Evolutionary conservation across 2,113 vertebrate genomes (phyloP).

Genomic region (Lynx canadensis): DNA sequence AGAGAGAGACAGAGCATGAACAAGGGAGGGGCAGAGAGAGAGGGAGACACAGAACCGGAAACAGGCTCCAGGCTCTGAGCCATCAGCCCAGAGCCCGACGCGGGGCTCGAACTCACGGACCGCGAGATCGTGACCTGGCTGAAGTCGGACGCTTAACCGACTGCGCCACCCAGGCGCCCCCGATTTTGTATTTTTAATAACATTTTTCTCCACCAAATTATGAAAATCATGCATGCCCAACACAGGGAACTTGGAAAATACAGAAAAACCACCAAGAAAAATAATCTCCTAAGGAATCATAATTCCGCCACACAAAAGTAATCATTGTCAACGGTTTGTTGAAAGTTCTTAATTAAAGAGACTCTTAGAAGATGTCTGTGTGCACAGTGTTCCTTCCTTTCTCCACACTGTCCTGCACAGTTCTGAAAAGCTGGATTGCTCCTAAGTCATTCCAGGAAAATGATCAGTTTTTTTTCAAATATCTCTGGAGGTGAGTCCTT

Average conservation of each 20-base stretch:
- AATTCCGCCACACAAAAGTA: not conserved
- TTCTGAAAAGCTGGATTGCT: constrained; percentile 19
- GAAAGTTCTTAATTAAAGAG: not conserved
- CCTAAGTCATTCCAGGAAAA: constrained; percentile 35
- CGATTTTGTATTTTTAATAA: constrained; percentile 24
- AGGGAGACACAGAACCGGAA: too few relatives aligned
- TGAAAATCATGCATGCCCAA: not conserved
- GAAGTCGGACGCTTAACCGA: too few relatives aligned
- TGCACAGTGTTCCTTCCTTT: not conserved
- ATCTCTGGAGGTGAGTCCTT: not conserved
- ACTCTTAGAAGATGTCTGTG: not conserved
- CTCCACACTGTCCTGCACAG: not conserved
- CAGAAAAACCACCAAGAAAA: constrained; percentile 44
- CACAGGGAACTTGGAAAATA: constrained; percentile 43
- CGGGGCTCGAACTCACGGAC: too few relatives aligned
- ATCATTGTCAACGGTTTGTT: not conserved
- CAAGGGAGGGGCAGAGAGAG: too few relatives aligned
- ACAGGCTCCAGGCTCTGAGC: too few relatives aligned
- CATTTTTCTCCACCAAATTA: constrained; percentile 10
- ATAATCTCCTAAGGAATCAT: not conserved
- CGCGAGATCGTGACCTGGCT: too few relatives aligned
- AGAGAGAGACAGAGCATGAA: too few relatives aligned
- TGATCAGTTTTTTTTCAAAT: constrained; percentile 1
- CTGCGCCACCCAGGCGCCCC: too few relatives aligned
- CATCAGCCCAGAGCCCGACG: too few relatives aligned